Evolutionary conservation across 2,113 vertebrate species (phyloP).

Genomic region (Butorides virescens): DNA sequence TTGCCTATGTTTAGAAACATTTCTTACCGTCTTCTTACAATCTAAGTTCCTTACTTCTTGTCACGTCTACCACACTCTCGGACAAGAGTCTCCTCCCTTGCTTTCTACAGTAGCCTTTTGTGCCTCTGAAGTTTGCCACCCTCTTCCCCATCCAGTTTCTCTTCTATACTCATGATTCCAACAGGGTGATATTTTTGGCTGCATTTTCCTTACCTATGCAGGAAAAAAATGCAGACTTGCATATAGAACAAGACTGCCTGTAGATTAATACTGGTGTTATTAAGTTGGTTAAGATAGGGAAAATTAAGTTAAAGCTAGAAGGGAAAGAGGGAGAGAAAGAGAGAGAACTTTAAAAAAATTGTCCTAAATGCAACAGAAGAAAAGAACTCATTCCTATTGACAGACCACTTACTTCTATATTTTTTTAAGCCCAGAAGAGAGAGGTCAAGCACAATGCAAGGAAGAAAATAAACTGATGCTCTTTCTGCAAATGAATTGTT

Average conservation of each 20-base stretch:
- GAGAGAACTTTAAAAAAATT: background rate
- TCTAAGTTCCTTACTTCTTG: background rate
- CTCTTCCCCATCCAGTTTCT: background rate
- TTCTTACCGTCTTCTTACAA: background rate
- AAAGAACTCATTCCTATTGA: background rate
- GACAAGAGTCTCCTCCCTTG: background rate
- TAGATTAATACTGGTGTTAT: background rate
- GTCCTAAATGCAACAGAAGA: background rate
- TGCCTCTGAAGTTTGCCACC: background rate
- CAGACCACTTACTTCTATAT: background rate
- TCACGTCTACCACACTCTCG: background rate
- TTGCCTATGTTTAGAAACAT: background rate
- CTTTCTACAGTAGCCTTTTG: background rate
- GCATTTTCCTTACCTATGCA: background rate
- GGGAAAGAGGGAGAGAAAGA: background rate
- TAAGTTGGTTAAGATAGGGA: background rate
- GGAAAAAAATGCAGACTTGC: background rate
- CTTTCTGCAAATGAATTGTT: background rate
- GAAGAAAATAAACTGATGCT: background rate
- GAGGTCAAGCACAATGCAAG: background rate
- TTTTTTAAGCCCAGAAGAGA: background rate
- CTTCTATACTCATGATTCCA: background rate
- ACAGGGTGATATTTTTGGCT: background rate
- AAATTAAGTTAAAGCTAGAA: conserved; percentile 2
- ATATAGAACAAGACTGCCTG: background rate